phyloP scores from a whole-genome alignment of 2,888 invertebrate species.

The Brenthis hecate region DNA sequence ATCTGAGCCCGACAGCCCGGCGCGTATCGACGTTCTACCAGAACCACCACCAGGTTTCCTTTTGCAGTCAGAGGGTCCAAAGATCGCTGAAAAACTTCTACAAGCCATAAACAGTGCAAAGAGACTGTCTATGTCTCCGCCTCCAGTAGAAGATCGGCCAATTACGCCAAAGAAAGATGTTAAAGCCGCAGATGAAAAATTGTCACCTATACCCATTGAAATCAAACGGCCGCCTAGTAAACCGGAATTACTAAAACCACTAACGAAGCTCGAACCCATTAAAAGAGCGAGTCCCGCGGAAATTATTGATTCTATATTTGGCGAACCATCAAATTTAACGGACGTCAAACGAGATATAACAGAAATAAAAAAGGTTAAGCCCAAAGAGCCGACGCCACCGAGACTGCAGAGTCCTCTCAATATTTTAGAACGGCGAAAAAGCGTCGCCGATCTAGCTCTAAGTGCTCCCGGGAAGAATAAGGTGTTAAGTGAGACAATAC shows the following conservation, averaged over 20 bases:
- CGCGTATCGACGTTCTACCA: slow-evolving; percentile 74
- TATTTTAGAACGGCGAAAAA: slow-evolving; percentile 69
- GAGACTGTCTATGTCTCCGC: slow-evolving; percentile 75
- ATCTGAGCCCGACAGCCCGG: slow-evolving; percentile 77
- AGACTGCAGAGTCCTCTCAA: slow-evolving; percentile 67
- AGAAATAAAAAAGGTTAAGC: slow-evolving; percentile 65
- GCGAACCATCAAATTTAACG: slow-evolving; percentile 65
- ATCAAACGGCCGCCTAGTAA: slow-evolving; percentile 52
- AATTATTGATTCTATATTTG: slow-evolving; percentile 63
- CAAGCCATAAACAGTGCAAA: slow-evolving; percentile 83
- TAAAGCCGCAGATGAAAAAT: slow-evolving; percentile 42
- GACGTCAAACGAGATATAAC: slow-evolving; percentile 62
- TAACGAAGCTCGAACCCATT: slow-evolving; percentile 53
- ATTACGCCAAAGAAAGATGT: slow-evolving; percentile 62
- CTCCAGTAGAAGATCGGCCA: slow-evolving; percentile 60
- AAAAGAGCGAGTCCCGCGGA: slow-evolving; percentile 59
- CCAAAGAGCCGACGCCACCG: slow-evolving; percentile 62
- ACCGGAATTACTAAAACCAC: slow-evolving; percentile 52
- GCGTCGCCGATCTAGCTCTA: slow-evolving; percentile 69
- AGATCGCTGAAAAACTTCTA: slow-evolving; percentile 84
- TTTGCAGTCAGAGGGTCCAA: slow-evolving; percentile 78
- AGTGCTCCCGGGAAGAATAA: slow-evolving; percentile 76
- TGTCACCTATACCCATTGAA: slow-evolving; percentile 48
- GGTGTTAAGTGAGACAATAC: slow-evolving; percentile 84
- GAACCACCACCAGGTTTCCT: slow-evolving; percentile 76